Evolutionary conservation across 2,888 invertebrate genomes (phyloP).

Genomic region (Drosophila colorata): DNA sequence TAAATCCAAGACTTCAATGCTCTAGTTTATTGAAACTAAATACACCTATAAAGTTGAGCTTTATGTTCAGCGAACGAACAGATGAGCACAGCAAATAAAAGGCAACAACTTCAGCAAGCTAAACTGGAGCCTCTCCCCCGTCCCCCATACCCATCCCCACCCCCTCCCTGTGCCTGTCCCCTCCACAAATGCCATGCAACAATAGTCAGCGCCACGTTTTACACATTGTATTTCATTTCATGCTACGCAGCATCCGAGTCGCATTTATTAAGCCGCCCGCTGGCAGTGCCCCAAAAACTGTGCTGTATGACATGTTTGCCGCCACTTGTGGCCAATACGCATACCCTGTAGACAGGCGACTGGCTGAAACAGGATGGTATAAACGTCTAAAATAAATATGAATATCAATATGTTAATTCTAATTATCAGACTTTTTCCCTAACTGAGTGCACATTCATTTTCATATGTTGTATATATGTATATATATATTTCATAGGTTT

Average conservation of each 20-base stretch:
- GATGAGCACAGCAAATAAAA: conserved; percentile 26
- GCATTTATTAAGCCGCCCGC: conserved; percentile 58
- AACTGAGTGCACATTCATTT: too few relatives aligned
- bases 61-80: conserved; percentile 27
- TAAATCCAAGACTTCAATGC: conserved; percentile 15
- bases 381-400: too few relatives aligned
- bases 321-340: conserved; percentile 14
- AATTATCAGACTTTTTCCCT: too few relatives aligned
- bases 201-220: conserved; percentile 64
- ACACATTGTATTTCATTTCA: conserved; percentile 74
- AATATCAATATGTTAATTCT: too few relatives aligned
- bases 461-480: too few relatives aligned
- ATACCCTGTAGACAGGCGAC: conserved; percentile 10
- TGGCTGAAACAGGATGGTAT: too few relatives aligned
- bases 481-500: too few relatives aligned
- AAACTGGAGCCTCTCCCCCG: not conserved
- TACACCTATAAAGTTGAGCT: conserved; percentile 21
- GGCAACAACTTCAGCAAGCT: conserved; percentile 12
- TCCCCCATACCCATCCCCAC: not conserved
- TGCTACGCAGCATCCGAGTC: conserved; percentile 48
- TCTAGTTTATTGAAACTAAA: conserved; percentile 26
- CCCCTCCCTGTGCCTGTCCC: not conserved
- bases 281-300: conserved; percentile 34
- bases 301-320: conserved; percentile 29
- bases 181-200: conserved; percentile 65